phyloP scores from a whole-genome alignment of 92 coral and sea anemone genomes.

The Micromussa lordhowensis region DNA sequence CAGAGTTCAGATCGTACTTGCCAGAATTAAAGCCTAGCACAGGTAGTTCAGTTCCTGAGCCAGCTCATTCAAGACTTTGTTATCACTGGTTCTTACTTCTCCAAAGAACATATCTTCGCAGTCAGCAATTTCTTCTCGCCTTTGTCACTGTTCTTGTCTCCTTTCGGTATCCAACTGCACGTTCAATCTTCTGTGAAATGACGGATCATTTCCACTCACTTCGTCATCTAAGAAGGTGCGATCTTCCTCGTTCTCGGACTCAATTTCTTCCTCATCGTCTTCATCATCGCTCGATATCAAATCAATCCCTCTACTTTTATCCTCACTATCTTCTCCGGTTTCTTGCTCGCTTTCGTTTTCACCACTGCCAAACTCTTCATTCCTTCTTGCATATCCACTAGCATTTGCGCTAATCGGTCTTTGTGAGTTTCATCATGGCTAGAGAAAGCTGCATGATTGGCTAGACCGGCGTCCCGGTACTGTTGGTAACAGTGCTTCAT shows the following conservation, averaged over 20 bases:
- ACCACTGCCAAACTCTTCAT: too few relatives aligned
- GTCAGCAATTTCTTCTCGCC: background rate
- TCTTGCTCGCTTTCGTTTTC: too few relatives aligned
- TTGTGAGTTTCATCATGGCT: too few relatives aligned
- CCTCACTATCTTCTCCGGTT: too few relatives aligned
- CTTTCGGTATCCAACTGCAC: background rate
- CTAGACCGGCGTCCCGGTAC: too few relatives aligned
- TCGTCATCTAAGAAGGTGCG: background rate
- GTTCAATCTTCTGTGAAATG: background rate
- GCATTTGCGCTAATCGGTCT: too few relatives aligned
- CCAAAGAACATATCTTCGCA: background rate
- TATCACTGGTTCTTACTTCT: background rate
- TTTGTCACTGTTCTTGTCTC: background rate
- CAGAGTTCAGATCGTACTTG: too few relatives aligned
- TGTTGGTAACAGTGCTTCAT: too few relatives aligned
- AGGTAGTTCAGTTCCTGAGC: slow-evolving; percentile 21
- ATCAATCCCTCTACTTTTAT: too few relatives aligned
- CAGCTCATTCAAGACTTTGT: slow-evolving; percentile 8
- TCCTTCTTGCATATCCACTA: too few relatives aligned
- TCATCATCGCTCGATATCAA: too few relatives aligned
- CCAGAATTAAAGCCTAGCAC: background rate
- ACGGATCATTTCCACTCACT: background rate
- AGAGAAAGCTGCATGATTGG: too few relatives aligned
- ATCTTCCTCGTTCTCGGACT: slow-evolving; percentile 36
- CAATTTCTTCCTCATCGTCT: slow-evolving; percentile 39